Conservation (phyloP, 2,113 vertebrate genomes). For the Aptenodytes patagonicus region DNA sequence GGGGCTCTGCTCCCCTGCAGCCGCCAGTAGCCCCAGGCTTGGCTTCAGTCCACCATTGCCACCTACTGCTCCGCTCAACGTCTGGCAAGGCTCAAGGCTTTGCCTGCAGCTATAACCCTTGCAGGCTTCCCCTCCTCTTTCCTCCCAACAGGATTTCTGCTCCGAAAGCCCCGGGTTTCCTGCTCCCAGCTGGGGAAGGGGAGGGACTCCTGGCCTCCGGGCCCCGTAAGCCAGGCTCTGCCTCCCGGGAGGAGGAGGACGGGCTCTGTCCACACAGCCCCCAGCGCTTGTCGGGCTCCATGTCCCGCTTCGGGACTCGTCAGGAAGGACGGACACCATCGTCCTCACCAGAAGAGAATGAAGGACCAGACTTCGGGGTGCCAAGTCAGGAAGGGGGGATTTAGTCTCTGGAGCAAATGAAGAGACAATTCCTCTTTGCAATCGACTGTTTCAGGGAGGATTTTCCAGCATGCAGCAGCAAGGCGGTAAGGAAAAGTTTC, state of each 20-base stretch:
- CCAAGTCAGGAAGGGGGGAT: not conserved
- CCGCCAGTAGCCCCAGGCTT: not conserved
- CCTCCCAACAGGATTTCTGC: not conserved
- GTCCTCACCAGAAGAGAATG: rapidly evolving
- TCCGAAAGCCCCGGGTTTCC: not conserved
- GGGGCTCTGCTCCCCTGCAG: not conserved
- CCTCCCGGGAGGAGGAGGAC: not conserved
- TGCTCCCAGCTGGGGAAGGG: not conserved
- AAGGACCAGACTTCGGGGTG: not conserved
- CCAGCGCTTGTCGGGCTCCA: not conserved
- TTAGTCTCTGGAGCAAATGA: not conserved
- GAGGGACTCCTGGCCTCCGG: conserved; percentile 8
- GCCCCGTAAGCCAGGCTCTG: not conserved
- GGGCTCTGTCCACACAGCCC: not conserved
- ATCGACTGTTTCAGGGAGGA: rapidly evolving
- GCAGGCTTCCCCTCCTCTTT: not conserved
- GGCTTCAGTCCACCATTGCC: not conserved
- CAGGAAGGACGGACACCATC: not conserved
- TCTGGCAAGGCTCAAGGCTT: not conserved
- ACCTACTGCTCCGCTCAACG: not conserved
- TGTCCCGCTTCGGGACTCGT: not conserved
- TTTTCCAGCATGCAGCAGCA: conserved; percentile 15
- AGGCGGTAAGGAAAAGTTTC: not conserved
- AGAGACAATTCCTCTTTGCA: not conserved
- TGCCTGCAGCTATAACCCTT: rapidly evolving